phyloP scores from a whole-genome alignment of 2,888 invertebrate species.

The Slavum lentiscoides region DNA sequence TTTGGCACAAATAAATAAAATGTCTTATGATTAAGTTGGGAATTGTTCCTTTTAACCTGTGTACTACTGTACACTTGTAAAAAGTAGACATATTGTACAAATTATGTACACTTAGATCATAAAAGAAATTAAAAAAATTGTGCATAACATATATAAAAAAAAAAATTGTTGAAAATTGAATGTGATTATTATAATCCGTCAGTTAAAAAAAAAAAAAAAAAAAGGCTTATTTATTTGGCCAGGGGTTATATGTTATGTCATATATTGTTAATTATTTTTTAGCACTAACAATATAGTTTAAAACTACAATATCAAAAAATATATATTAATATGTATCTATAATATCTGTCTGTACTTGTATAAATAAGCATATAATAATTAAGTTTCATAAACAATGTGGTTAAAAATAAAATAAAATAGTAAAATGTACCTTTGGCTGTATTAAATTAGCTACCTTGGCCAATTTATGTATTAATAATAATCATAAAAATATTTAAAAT shows the following conservation, averaged over 20 bases:
- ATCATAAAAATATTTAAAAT: background rate
- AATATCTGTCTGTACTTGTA: no score
- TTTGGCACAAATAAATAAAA: no score
- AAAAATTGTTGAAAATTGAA: background rate
- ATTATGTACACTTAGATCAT: no score
- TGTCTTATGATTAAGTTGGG: no score
- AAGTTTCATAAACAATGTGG: background rate
- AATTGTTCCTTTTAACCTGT: no score
- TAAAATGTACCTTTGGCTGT: constrained; percentile 1
- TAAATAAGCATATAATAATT: no score
- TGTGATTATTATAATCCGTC: background rate
- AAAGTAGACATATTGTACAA: no score
- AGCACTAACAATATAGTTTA: background rate
- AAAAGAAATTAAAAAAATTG: no score
- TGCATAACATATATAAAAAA: background rate
- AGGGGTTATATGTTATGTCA: background rate
- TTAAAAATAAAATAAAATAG: constrained; percentile 3
- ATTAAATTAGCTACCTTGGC: background rate
- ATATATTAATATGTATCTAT: background rate
- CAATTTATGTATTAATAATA: constrained; percentile 18
- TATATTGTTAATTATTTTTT: background rate
- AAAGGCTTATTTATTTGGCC: background rate
- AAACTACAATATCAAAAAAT: background rate
- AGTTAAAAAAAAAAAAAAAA: background rate
- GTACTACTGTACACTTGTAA: no score